Base-by-base conservation (phyloP, 92 coral and sea anemone genomes). In the Heliopora coerulea region DNA sequence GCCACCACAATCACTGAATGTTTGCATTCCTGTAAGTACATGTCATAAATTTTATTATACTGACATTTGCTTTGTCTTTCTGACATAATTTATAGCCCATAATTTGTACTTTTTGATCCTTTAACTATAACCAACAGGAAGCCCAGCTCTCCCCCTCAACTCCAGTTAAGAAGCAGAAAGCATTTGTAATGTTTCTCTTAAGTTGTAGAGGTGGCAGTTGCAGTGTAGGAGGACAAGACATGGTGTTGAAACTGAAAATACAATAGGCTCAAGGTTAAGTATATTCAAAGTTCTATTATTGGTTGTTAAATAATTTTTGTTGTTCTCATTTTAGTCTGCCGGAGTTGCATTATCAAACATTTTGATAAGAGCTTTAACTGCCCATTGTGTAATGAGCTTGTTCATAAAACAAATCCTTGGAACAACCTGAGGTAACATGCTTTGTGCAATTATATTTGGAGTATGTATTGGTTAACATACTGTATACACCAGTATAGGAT, bases 1-100 rank as follows among this genome's bases (percentile, higher is more conserved):
- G 93, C 97, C 20, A 96, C 96, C 23, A 92, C 97, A 37, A 91
- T 91, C 49, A 91, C 97, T 20, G 96, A 91, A 78, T 91, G 97
- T 62, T 46, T 91, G 21, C 97, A 91, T 75, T 89, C 97, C 23
- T 92, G 97, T 92, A 74, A 70, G 97, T 85, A 72, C n/a, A n/a
- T n/a, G n/a, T n/a, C n/a, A 5, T 50, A 3, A 50, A 6, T 50
- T 5, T 50, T 5, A 17, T 17, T 23, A 17, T 50, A 50, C 58
- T 50, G 58, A 17, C 26, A 23, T 23, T 5, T 37, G n/a, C n/a
- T n/a, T n/a, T n/a, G n/a, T n/a, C n/a, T n/a, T n/a, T n/a, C n/a
- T n/a, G n/a, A n/a, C n/a, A n/a, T n/a, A n/a, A n/a, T n/a, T n/a
- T n/a, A n/a, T n/a, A n/a, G n/a, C n/a, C n/a, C n/a, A n/a, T n/a